Evolutionary conservation across 92 coral and sea anemone genomes (phyloP), one percentile per base, ranked within the genome.

Genomic region (Diadumene lineata): DNA sequence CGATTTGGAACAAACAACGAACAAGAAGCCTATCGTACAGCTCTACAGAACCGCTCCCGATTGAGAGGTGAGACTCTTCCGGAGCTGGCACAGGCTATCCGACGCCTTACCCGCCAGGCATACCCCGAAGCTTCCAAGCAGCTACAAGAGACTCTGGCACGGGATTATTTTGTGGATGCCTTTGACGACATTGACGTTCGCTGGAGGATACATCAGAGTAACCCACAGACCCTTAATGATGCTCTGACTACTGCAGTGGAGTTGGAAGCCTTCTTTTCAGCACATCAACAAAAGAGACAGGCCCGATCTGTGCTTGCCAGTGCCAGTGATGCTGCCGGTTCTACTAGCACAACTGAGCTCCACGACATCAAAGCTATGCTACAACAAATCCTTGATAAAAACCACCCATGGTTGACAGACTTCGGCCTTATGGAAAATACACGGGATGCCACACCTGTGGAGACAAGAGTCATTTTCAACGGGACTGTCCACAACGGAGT

Each of bases 41-140:
- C 48, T 4, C 48, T 38, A 4, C 6, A 38, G 48, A 4, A 6
- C 7, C 6, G 81, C 1, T 11, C 64, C 13, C 38, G 51, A 25
- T 62, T 34, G 58, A 75, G 22, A 43, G 50, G 28, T 27, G 73
- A 68, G 50, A 68, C 53, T 19, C 73, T 68, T 22, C 73, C 60
- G 18, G 73, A 26, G 50, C 50, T 68, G 25, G 73, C 73, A 1
- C 73, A 68, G 53, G 60, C 73, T 11, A 34, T 68, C 19, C 15
- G 73, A 28, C 15, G 50, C 61, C 50, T 68, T 1, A 68, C 46
- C 30, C 4, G 73, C 44, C 3, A 64, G 44, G 38, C 38, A 4
- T 64, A 64, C 50, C 38, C 43, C 24, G 7, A 64, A 18, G 38
- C 43, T 18, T 18, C 43, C 70, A 64, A 6, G 21, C 7, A 64